Percentiles rank a stretch among this genome's conserved stretches.
Evolutionary conservation across 2,888 invertebrate genomes (phyloP).

Genomic region (Galerucella nymphaeae): DNA sequence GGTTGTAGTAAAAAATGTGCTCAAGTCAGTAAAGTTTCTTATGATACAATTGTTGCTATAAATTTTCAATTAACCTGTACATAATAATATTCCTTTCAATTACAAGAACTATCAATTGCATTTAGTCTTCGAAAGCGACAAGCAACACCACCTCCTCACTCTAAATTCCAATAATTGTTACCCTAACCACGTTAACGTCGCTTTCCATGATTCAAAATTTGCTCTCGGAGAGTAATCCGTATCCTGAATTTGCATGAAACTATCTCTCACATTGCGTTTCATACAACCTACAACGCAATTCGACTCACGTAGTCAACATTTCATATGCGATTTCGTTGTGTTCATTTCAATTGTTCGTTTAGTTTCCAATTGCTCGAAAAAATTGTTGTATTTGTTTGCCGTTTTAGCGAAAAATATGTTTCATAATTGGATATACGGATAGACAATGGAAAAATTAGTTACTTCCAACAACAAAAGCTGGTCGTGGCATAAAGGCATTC

Average conservation of each 20-base stretch:
- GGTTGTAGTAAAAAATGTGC: too few species aligned
- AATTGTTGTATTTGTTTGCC: neutral
- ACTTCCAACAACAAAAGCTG: neutral
- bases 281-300: slow-evolving; percentile 7
- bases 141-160: neutral
- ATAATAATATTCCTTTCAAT: neutral
- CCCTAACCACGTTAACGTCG: slow-evolving; percentile 1
- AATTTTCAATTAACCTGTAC: too few species aligned
- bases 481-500: too few species aligned
- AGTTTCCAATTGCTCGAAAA: slow-evolving; percentile 1
- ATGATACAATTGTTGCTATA: too few species aligned
- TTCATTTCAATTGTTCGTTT: slow-evolving; percentile 14
- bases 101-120: neutral
- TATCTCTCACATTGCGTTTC: neutral
- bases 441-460: neutral
- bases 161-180: slow-evolving; percentile 11
- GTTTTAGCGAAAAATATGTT: neutral
- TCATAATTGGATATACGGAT: neutral
- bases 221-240: neutral
- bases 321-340: slow-evolving; percentile 2
- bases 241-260: slow-evolving; percentile 9
- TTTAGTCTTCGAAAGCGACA: slow-evolving; percentile 15
- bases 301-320: neutral
- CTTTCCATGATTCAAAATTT: slow-evolving; percentile 13
- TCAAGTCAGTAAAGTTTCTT: too few species aligned